Base-by-base conservation (phyloP, 2,888 invertebrate genomes). In the Allophyes oxyacanthae region DNA sequence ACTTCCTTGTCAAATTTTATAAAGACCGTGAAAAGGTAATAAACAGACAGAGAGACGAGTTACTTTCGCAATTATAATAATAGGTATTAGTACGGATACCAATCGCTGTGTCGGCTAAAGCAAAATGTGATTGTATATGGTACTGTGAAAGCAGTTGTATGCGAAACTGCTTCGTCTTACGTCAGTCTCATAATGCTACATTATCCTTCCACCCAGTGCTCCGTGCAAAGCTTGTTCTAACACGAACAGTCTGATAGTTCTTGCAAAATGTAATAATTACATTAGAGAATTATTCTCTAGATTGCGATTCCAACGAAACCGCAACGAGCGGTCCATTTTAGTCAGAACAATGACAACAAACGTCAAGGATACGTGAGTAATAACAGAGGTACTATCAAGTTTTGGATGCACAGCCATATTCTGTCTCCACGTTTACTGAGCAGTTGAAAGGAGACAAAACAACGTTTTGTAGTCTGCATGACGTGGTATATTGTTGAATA, bases 401-500 rank as follows among this genome's bases (percentile, higher is more conserved):
- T 75, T 75, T 75, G 63, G 73, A 73, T 68, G 71, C 55, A 66
- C 30, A 50, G 41, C 46, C 56, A 59, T 61, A 34, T 42, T 55
- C 56, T 45, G 59, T 77, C 73, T 69, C 62, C 26, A 11, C 62
- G 34, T 15, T 41, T 14, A 41, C 42, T 36, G 25, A 61, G 43
- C 34, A 28, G 56, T 59, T 51, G 44, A 52, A 77, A 60, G 40
- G 63, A 61, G 66, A 73, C 61, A 58, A 50, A 65, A 57, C 69
- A 55, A 60, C 36, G 52, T 60, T 57, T 61, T 53, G 62, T 59
- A 44, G 63, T 55, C 62, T 68, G 55, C 49, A 67, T 67, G 60
- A 64, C 63, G 62, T 71, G 61, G 70, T 66, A 57, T 67, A 75
- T 72, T 75, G 66, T 80, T 79, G 73, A 81, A 81, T 80, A 77